phyloP scores from a whole-genome alignment of 1,140 invertebrate genomes.

The Drosophila virilis region DNA sequence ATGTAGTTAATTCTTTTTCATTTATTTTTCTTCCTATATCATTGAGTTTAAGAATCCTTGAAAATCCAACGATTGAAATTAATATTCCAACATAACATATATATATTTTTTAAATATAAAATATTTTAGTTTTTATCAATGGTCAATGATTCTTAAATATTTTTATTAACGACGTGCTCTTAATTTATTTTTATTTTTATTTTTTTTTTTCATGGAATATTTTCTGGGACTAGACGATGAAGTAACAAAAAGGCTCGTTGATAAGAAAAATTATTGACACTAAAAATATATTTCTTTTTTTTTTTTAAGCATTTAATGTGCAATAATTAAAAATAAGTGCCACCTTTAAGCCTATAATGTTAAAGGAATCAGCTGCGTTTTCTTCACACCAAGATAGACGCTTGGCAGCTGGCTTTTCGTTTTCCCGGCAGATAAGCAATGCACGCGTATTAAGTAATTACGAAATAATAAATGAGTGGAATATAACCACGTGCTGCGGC shows the following conservation, averaged over 20 bases:
- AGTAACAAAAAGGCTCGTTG: not conserved
- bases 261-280: slow-evolving; percentile 6
- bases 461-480: slow-evolving; percentile 49
- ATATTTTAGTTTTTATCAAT: no score
- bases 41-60: no score
- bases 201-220: no score
- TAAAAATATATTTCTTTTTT: not conserved
- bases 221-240: not conserved
- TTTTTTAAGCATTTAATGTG: slow-evolving; percentile 3
- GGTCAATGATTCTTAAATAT: no score
- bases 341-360: slow-evolving; percentile 45
- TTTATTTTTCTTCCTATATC: no score
- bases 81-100: no score
- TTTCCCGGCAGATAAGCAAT: slow-evolving; percentile 32
- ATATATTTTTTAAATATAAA: no score
- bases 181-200: no score
- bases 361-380: slow-evolving; percentile 48
- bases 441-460: slow-evolving; percentile 57
- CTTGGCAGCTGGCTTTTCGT: slow-evolving; percentile 22
- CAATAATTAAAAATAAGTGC: slow-evolving; percentile 62
- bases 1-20: no score
- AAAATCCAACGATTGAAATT: no score
- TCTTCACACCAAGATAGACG: slow-evolving; percentile 1
- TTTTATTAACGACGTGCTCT: no score
- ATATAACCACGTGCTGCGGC: slow-evolving; percentile 50